These are phyloP conservation scores for Aleiodes testaceus DNA, from an alignment of 2,888 invertebrate genomes.

Conservation along the genomic window DNA sequence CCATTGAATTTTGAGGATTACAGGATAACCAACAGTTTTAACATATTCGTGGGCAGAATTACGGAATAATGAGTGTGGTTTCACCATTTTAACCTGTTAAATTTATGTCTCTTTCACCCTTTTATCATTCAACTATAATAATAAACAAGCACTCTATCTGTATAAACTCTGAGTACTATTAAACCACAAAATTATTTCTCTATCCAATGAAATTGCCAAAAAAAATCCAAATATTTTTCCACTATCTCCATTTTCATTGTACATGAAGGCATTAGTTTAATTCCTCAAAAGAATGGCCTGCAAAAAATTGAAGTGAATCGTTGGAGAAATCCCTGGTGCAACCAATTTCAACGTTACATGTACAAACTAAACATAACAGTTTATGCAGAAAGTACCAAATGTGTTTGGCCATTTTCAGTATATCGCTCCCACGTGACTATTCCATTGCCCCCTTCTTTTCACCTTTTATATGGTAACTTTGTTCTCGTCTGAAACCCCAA, in stretches of 20 bases:
- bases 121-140: not conserved
- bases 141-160: not conserved
- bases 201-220: too few species aligned
- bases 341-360: constrained; percentile 1
- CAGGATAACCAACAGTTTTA: not conserved
- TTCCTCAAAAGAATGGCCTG: not conserved
- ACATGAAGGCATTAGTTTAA: too few species aligned
- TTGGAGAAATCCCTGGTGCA: constrained; percentile 2
- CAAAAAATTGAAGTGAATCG: not conserved
- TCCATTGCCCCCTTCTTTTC: not conserved
- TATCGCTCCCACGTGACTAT: constrained; percentile 14
- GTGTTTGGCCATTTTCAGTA: not conserved
- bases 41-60: constrained; percentile 3
- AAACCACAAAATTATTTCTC: not conserved
- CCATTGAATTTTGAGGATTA: constrained; percentile 1
- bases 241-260: too few species aligned
- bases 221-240: too few species aligned
- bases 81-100: not conserved
- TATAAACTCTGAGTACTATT: not conserved
- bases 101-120: not conserved
- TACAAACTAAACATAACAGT: not conserved
- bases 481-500: not conserved
- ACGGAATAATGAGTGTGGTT: constrained; percentile 1
- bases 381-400: constrained; percentile 16
- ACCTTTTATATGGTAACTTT: not conserved